Evolutionary conservation across 2,888 invertebrate genomes (phyloP).

Genomic region (Eupithecia inturbata): DNA sequence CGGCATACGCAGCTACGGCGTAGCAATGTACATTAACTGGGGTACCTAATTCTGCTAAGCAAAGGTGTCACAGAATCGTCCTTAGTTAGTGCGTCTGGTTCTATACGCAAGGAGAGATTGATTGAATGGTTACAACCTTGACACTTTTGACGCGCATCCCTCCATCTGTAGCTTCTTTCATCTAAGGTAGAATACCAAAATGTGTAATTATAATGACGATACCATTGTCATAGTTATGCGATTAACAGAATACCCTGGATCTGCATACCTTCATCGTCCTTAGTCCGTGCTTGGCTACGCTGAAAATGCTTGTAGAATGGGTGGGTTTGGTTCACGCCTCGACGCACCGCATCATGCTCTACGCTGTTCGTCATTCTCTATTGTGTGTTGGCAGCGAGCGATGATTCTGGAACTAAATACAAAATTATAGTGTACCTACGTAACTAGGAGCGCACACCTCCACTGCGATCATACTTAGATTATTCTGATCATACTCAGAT

Average conservation of each 20-base stretch:
- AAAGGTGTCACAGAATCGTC: no score
- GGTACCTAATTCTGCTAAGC: no score
- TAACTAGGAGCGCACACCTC: no score
- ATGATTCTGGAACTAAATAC: slow-evolving; percentile 4
- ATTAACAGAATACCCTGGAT: neutral
- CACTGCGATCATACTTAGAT: no score
- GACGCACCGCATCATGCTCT: slow-evolving; percentile 33
- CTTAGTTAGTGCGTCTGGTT: neutral
- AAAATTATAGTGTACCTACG: neutral
- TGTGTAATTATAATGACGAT: no score
- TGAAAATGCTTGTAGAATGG: slow-evolving; percentile 27
- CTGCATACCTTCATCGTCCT: neutral
- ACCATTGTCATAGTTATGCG: no score
- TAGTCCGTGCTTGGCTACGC: slow-evolving; percentile 22
- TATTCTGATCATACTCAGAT: no score
- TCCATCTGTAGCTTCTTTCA: neutral
- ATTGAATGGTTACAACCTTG: neutral
- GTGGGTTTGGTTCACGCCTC: slow-evolving; percentile 39
- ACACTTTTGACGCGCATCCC: neutral
- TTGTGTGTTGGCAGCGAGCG: slow-evolving; percentile 18
- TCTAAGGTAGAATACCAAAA: neutral
- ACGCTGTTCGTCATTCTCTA: slow-evolving; percentile 41
- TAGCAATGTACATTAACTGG: no score
- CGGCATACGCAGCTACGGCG: no score
- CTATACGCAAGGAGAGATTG: neutral